Percentiles rank a stretch among this genome's conserved stretches.
Evolutionary conservation across 2,113 vertebrate genomes (phyloP).

Genomic region (Callionymus lyra): DNA sequence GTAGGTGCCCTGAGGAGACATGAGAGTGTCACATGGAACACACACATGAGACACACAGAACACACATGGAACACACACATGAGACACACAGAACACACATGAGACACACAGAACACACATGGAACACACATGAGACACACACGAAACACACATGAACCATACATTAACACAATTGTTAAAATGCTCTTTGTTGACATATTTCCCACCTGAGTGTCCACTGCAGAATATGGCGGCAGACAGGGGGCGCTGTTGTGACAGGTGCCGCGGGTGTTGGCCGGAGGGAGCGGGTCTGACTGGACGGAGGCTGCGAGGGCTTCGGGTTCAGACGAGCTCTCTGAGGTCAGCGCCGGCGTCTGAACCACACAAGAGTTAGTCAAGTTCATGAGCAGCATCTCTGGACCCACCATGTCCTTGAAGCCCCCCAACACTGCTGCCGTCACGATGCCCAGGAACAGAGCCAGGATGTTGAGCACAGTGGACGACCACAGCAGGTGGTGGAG

Average conservation of each 20-base stretch:
- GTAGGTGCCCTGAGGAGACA: slow-evolving; percentile 56
- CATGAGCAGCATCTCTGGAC: slow-evolving; percentile 9
- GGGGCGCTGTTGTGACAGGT: slow-evolving; percentile 84
- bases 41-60: too few relatives aligned
- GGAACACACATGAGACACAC: too few relatives aligned
- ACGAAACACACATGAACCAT: too few relatives aligned
- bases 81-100: too few relatives aligned
- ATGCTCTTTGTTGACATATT: too few relatives aligned
- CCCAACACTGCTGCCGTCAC: slow-evolving; percentile 94
- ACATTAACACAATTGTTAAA: too few relatives aligned
- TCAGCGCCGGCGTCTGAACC: slow-evolving; percentile 75
- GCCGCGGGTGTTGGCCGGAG: slow-evolving; percentile 74
- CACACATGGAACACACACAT: not conserved
- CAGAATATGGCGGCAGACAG: slow-evolving; percentile 89
- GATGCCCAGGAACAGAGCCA: slow-evolving; percentile 92
- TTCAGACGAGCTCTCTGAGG: slow-evolving; percentile 74
- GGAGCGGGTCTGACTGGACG: slow-evolving; percentile 70
- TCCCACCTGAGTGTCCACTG: slow-evolving; percentile 87
- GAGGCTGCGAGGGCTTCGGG: slow-evolving; percentile 78
- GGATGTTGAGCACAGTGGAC: slow-evolving; percentile 89
- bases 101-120: too few relatives aligned
- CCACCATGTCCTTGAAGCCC: slow-evolving; percentile 96
- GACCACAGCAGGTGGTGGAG: slow-evolving; percentile 97
- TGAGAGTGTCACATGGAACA: too few relatives aligned
- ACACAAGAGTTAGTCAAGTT: not conserved